Base-by-base conservation (phyloP, 1,140 invertebrate species). In the Aphis craccivora region DNA sequence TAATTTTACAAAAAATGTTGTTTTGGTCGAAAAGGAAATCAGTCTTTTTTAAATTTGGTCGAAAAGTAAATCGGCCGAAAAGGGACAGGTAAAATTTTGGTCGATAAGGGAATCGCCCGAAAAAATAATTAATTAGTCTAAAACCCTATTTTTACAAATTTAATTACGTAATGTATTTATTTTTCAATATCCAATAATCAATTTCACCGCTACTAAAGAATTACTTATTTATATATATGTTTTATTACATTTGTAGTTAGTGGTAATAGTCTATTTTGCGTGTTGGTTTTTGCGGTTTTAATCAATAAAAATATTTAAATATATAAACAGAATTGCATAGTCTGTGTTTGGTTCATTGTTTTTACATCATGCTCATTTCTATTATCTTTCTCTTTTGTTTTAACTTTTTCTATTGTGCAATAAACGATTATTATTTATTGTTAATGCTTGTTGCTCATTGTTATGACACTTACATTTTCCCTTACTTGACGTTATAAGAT, bases 391-490 rank as follows among this genome's bases (percentile, higher is more conserved):
- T 55, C 53, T 90, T 90, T 60, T 90, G 53, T 60, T 90, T 90
- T 1, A 90, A 67, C 37, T 67, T 90, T 60, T 90, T 90, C 53
- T n/a, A 43, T 67, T 90, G 37, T n/a, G 53, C 55, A 90, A 67
- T 67, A n/a, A 43, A 43, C 6, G 89, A 30, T 67, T 67, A 90
- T 67, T 90, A 67, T 90, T 90, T 90, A 90, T 90, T 1, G n/a
- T 53, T 90, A 90, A 40, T 67, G 20, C 37, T 30, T 30, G 25
- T 60, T 43, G 6, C 53, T 2, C 40, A 90, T 67, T 90, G 37
- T 67, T 90, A 45, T 67, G 25, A n/a, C n/a, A 89, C 55, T 90
- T 90, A 90, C 37, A 25, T 90, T 90, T 88, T 90, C 35, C 18
- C 51, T 40, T 60, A 60, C 40, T 60, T 40, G 22, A 40, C 23